Conservation (phyloP, 2,888 invertebrate species). For the Entomobrya multifasciata region DNA sequence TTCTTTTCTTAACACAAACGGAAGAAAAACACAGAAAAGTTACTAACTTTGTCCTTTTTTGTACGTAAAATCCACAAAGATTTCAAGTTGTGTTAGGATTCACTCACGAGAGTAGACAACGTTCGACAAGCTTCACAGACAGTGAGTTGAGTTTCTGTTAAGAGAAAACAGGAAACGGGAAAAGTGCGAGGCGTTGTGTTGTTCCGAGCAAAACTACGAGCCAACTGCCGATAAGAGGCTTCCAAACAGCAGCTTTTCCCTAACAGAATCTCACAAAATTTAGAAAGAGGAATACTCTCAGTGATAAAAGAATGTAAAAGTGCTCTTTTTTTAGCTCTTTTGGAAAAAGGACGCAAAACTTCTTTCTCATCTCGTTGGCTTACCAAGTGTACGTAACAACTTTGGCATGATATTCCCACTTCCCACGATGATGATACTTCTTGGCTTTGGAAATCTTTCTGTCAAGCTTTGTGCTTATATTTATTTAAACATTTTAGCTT, state of each 20-base stretch:
- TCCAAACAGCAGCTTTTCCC: conserved; percentile 47
- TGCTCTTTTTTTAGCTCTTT: not conserved
- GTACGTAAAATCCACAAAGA: too few relatives aligned
- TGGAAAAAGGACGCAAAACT: conserved; percentile 24
- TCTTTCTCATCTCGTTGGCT: not conserved
- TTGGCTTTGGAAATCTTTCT: not conserved
- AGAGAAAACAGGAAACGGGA: conserved; percentile 39
- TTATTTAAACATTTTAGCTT: not conserved
- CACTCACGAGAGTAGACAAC: too few relatives aligned
- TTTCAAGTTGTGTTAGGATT: too few relatives aligned
- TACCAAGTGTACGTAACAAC: not conserved
- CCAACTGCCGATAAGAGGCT: conserved; percentile 45
- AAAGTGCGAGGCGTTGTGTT: conserved; percentile 13
- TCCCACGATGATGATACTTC: not conserved
- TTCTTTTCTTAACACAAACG: too few relatives aligned
- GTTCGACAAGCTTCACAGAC: too few relatives aligned
- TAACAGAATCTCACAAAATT: conserved; percentile 21
- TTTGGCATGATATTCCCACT: not conserved
- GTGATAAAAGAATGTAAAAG: not conserved
- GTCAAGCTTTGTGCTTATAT: not conserved
- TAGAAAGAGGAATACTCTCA: not conserved
- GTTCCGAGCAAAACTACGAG: conserved; percentile 48
- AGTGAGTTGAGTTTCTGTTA: too few relatives aligned
- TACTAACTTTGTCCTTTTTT: too few relatives aligned
- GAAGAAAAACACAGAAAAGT: not conserved